phyloP scores from a whole-genome alignment of 2,888 invertebrate genomes.

The Eledone cirrhosa region DNA sequence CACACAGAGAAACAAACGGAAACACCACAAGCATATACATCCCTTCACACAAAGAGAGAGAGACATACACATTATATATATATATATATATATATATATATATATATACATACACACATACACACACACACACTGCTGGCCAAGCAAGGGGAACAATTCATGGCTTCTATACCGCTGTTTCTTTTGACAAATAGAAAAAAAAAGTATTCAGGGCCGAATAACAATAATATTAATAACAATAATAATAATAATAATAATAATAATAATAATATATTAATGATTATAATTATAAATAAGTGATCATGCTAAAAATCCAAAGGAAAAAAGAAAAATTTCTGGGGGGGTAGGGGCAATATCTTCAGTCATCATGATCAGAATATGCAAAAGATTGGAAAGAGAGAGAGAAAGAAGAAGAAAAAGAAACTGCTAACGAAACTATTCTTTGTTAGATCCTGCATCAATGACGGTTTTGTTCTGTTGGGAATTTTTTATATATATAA shows the following conservation, averaged over 20 bases:
- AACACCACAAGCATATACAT: too few relatives aligned
- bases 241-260: not conserved
- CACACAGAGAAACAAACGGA: too few relatives aligned
- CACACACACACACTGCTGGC: not conserved
- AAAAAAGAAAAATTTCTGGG: not conserved
- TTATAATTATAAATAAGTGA: not conserved
- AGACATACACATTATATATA: too few relatives aligned
- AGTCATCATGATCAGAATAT: not conserved
- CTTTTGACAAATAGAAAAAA: too few relatives aligned
- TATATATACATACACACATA: too few relatives aligned
- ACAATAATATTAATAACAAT: not conserved
- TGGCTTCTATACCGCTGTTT: not conserved
- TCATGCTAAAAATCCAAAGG: not conserved
- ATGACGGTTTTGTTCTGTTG: too few relatives aligned
- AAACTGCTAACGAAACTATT: not conserved
- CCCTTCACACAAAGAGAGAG: too few relatives aligned
- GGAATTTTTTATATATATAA: too few relatives aligned
- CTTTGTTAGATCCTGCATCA: too few relatives aligned
- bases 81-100: too few relatives aligned
- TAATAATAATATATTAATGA: not conserved
- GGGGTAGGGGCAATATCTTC: too few relatives aligned
- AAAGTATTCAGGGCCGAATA: too few relatives aligned
- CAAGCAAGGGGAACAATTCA: slow-evolving; percentile 24
- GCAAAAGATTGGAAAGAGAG: not conserved
- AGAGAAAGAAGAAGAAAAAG: not conserved